phyloP scores from a whole-genome alignment of 2,888 invertebrate species.

The Gibbula magus region DNA sequence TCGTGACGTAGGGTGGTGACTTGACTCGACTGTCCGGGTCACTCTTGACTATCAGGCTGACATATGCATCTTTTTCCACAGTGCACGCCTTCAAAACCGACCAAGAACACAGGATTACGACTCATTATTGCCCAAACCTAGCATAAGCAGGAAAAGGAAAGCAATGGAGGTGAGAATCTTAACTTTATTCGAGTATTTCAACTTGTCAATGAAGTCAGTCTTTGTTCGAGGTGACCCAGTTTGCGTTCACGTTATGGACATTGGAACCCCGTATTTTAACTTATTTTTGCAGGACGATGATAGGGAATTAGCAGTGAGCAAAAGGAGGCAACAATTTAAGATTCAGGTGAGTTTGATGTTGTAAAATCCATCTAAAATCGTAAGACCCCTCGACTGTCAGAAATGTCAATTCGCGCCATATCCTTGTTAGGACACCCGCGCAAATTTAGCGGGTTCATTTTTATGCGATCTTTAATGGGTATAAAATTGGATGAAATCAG shows the following conservation, averaged over 20 bases:
- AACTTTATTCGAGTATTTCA: constrained; percentile 17
- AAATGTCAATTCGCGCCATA: constrained; percentile 29
- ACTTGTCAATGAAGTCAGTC: constrained; percentile 9
- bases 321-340: constrained; percentile 61
- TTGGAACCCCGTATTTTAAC: constrained; percentile 1
- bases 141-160: constrained; percentile 58
- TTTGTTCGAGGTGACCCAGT: constrained; percentile 22
- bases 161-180: constrained; percentile 58
- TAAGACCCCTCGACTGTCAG: not conserved
- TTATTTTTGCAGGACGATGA: constrained; percentile 58
- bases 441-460: constrained; percentile 20
- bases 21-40: not conserved
- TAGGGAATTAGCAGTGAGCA: constrained; percentile 51
- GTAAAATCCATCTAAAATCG: not conserved
- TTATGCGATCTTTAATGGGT: not conserved
- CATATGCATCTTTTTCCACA: constrained; percentile 32
- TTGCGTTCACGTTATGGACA: not conserved
- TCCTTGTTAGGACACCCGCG: constrained; percentile 20
- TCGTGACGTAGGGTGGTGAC: not conserved
- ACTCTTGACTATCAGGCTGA: not conserved
- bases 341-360: constrained; percentile 59
- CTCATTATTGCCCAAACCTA: constrained; percentile 39
- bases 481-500: not conserved
- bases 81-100: constrained; percentile 55
- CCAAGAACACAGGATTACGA: constrained; percentile 39